Evolutionary conservation across 1,140 invertebrate genomes (phyloP), one percentile per base, ranked within the genome.

Genomic region (Onthophagus taurus): DNA sequence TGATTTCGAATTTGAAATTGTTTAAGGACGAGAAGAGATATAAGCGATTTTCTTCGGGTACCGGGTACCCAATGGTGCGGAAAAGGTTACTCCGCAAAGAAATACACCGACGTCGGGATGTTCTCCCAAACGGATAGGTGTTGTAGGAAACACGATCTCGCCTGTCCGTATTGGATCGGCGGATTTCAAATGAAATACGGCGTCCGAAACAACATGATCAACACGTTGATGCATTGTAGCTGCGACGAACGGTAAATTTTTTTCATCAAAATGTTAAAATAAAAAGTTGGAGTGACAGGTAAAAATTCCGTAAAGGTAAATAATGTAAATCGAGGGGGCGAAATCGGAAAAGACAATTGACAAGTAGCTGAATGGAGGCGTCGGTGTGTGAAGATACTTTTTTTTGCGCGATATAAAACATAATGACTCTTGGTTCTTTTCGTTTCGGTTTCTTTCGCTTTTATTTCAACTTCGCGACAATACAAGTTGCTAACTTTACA

Each of bases 11-110:
- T 11, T 13, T 11, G 8, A 18, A 5, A 9, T 35, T 34, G 5
- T 46, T 46, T 34, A 31, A 59, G 57, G 44, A 38, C 44, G 16
- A 61, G 56, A 43, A 48, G 65, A 31, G 72, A 58, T 66, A 75
- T 23, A 70, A 76, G 31, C 67, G 77, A 82, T 49, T 51, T 80
- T 24, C 68, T 87, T 21, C 69, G 82, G 31, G 75, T 85, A 30
- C 85, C 86, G 0, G 85, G 85, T 0, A 92, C 88, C 1, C 80
- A 85, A 54, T 90, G 89, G 88, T 93, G 88, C 62, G 89, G 89
- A 2, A 79, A 80, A 47, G 88, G 88, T 6, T 78, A 78, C 57
- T 75, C 76, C 0, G 86, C 85, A 1, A 73, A 72, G 8, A 74
- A 78, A 50, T 86, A 83, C 56, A 76, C 78, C 2, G 76, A 89